phyloP scores from a whole-genome alignment of 2,797 vertebrate genomes.

The Periophthalmus magnuspinnatus region DNA sequence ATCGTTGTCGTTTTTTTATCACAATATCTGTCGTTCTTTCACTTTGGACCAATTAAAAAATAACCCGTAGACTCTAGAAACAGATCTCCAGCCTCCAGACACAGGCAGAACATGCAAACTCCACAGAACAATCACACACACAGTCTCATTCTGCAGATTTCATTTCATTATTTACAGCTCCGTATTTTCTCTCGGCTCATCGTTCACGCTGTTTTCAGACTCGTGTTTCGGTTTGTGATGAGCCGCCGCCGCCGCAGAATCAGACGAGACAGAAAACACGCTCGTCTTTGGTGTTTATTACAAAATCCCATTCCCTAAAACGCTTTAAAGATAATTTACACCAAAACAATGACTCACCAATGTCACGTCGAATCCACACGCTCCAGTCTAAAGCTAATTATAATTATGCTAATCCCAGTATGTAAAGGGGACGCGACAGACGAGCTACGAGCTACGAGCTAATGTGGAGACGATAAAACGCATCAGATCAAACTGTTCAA shows the following conservation, averaged over 20 bases:
- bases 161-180: too few relatives aligned
- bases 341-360: constrained; percentile 32
- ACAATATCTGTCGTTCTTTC: too few relatives aligned
- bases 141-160: too few relatives aligned
- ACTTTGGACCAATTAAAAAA: too few relatives aligned
- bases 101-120: too few relatives aligned
- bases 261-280: not conserved
- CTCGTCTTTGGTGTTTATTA: not conserved
- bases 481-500: constrained; percentile 55
- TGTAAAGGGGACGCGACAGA: constrained; percentile 53
- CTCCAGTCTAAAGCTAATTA: constrained; percentile 19
- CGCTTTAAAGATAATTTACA: constrained; percentile 23
- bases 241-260: not conserved
- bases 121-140: too few relatives aligned
- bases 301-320: constrained; percentile 21
- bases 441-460: too few relatives aligned
- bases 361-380: constrained; percentile 20
- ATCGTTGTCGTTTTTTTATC: too few relatives aligned
- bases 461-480: constrained; percentile 34
- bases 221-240: not conserved
- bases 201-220: not conserved
- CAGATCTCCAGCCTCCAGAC: too few relatives aligned
- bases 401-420: constrained; percentile 53
- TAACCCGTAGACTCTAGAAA: too few relatives aligned
- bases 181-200: not conserved